phyloP scores from a whole-genome alignment of 2,113 vertebrate genomes.

The Oryzias woworae region DNA sequence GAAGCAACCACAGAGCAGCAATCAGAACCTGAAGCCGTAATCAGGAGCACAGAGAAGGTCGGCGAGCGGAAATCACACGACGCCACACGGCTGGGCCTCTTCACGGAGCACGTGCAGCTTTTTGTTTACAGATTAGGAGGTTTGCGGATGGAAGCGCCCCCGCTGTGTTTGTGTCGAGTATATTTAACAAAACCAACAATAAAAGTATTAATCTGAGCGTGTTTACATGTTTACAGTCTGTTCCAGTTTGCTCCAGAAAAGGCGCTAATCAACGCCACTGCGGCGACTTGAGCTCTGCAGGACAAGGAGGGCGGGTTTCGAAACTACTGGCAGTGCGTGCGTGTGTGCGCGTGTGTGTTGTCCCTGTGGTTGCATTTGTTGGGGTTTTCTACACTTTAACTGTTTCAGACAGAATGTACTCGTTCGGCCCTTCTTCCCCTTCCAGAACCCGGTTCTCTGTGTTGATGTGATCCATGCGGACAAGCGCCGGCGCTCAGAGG shows the following conservation, averaged over 20 bases:
- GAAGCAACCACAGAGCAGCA: constrained; percentile 12
- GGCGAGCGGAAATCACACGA: no score
- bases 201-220: constrained; percentile 39
- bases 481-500: constrained; percentile 12
- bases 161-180: constrained; percentile 24
- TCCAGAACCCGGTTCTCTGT: constrained; percentile 46
- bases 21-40: neutral
- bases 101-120: no score
- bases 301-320: constrained; percentile 35
- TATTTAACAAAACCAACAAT: constrained; percentile 42
- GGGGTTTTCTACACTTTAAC: constrained; percentile 29
- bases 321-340: constrained; percentile 34
- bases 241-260: constrained; percentile 33
- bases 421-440: constrained; percentile 34
- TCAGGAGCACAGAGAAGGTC: no score
- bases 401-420: constrained; percentile 60
- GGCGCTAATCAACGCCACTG: constrained; percentile 20
- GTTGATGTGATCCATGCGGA: constrained; percentile 29
- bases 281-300: constrained; percentile 29
- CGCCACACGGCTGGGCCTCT: no score
- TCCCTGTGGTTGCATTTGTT: constrained; percentile 46
- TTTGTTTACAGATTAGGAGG: no score
- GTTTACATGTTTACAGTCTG: constrained; percentile 67
- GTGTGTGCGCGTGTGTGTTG: constrained; percentile 14
- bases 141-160: constrained; percentile 1